Base-by-base conservation (phyloP, 2,888 invertebrate genomes). In the Thereva unica region DNA sequence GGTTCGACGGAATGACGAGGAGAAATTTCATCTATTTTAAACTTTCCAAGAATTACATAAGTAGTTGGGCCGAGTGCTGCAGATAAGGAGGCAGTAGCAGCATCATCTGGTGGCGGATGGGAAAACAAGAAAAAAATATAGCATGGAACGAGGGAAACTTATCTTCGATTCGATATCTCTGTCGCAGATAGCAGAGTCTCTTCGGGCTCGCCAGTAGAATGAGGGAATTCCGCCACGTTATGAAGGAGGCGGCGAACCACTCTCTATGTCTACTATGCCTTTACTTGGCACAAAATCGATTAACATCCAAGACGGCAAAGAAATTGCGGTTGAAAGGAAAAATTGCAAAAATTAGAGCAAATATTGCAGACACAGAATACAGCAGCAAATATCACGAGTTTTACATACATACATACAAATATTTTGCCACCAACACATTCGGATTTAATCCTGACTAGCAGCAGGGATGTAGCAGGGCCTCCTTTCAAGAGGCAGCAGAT, bases 341-440 rank as follows among this genome's bases (percentile, higher is more conserved):
- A 67, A 59, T 59, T 67, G 59, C 67, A 67, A 67, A 67, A 67
- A 67, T 67, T 67, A 67, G 67, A 67, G 67, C 67, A 61, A 55
- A 56, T 57, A 56, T 52, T 44, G 52, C 42, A 57, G 57, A 57
- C 49, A 41, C 44, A 10, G 49, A 47, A 45, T 44, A 42, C 56
- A 54, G 54, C 44, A 45, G 54, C 41, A 45, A 34, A 35, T 37
- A 35, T 8, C 40, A 23, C 55, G 38, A 49, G 54, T 49, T 56
- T 45, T 53, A 56, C 54, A 44, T 45, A 45, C 12, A 44, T 23
- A 53, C 64, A 53, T 37, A n/a, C 54, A 50, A 47, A 40, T 23
- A 34, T n/a, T 35, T 40, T 8, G 1, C 38, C 54, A 23, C 54
- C 40, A 8, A 12, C 34, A 44, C 34, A 8, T 5, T 35, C 41